Evolutionary conservation across 2,888 invertebrate genomes (phyloP).

Genomic region (Strigamia transsilvanica): DNA sequence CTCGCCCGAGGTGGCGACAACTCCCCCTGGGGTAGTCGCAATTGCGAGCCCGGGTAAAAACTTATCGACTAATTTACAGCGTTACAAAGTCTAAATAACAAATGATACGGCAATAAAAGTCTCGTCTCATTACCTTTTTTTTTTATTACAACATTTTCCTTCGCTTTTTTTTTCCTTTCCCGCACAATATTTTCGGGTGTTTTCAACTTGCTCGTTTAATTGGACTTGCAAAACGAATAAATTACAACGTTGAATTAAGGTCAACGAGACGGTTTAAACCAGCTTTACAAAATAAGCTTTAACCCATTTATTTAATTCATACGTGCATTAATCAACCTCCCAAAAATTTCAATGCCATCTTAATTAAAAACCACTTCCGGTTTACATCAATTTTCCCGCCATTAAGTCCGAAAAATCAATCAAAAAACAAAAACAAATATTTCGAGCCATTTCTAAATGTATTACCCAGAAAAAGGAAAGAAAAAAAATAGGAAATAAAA

Average conservation of each 20-base stretch:
- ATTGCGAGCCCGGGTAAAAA: neutral
- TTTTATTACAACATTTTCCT: no score
- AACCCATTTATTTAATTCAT: conserved; percentile 35
- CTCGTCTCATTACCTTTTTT: neutral
- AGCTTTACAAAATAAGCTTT: conserved; percentile 23
- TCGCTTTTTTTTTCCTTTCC: no score
- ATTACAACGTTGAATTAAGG: conserved; percentile 27
- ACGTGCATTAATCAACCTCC: conserved; percentile 22
- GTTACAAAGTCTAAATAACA: no score
- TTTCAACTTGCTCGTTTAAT: neutral
- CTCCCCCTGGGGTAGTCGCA: conserved; percentile 35
- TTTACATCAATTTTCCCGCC: no score
- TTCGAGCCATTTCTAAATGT: no score
- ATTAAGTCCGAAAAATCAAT: no score
- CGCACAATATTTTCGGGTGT: no score
- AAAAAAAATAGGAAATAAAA: neutral
- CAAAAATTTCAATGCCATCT: neutral
- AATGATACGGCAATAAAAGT: no score
- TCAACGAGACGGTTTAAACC: conserved; percentile 28
- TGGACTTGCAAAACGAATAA: neutral
- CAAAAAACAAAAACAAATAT: neutral
- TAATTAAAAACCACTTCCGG: conserved; percentile 31
- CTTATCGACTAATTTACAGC: neutral
- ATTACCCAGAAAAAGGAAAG: no score
- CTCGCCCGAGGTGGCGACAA: conserved; percentile 23